phyloP scores from a whole-genome alignment of 2,113 vertebrate genomes.

The Chaetura pelagica region DNA sequence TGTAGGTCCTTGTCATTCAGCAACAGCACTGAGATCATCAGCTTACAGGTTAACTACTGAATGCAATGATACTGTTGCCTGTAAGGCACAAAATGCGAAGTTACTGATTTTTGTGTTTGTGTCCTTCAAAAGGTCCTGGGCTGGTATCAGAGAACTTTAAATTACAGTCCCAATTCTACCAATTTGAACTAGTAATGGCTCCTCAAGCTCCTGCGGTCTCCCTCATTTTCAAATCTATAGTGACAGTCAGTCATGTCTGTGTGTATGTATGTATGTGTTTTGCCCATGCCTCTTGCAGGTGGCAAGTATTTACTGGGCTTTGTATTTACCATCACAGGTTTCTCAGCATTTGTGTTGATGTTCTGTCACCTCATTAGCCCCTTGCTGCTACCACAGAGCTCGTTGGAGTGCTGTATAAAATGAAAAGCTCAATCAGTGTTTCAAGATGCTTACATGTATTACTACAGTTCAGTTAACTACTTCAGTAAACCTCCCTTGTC shows the following conservation, averaged over 20 bases:
- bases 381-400: too few relatives aligned
- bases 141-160: not conserved
- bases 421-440: not conserved
- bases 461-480: not conserved
- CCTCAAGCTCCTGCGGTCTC: not conserved
- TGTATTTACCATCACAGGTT: not conserved
- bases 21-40: not conserved
- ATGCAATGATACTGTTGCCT: not conserved
- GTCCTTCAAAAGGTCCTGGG: not conserved
- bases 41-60: not conserved
- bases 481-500: not conserved
- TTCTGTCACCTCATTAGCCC: not conserved
- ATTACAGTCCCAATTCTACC: not conserved
- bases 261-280: not conserved
- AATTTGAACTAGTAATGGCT: not conserved
- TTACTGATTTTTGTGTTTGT: not conserved
- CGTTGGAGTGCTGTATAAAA: not conserved
- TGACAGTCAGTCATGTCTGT: fast-evolving
- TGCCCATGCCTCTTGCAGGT: not conserved
- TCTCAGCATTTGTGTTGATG: not conserved
- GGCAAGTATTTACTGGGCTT: not conserved
- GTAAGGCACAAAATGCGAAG: not conserved
- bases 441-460: fast-evolving
- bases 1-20: not conserved
- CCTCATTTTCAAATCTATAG: not conserved